These are phyloP conservation scores for Cancer borealis DNA, from an alignment of 2,888 invertebrate genomes.

Conservation along the genomic window DNA sequence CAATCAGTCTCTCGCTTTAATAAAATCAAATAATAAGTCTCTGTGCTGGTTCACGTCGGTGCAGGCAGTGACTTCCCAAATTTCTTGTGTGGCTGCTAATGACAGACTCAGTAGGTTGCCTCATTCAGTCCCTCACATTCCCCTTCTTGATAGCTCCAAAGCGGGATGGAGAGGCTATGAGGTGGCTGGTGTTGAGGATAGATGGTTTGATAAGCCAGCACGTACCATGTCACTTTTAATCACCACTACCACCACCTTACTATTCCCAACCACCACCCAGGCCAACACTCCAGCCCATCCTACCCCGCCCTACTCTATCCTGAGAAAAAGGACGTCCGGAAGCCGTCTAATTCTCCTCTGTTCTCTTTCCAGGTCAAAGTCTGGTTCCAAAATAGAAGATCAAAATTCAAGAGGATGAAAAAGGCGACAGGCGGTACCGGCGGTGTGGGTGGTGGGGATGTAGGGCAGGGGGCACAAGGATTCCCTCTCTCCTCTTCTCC, in stretches of 20 bases:
- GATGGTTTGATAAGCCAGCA: neutral
- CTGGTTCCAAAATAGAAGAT: conserved; percentile 60
- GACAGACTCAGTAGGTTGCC: neutral
- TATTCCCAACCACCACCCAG: neutral
- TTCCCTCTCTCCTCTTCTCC: conserved; percentile 25
- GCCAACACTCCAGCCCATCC: neutral
- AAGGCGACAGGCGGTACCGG: conserved; percentile 32
- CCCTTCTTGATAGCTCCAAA: neutral
- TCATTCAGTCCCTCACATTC: neutral
- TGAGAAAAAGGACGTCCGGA: neutral
- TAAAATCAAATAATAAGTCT: neutral
- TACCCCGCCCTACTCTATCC: neutral
- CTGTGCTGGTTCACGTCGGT: neutral
- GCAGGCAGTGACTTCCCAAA: neutral
- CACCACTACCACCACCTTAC: neutral
- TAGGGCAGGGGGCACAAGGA: neutral
- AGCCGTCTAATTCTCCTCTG: neutral
- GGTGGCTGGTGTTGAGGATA: neutral
- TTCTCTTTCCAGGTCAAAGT: conserved; percentile 60
- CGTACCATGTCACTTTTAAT: neutral
- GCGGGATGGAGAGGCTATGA: neutral
- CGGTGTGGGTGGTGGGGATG: neutral
- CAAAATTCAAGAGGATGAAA: conserved; percentile 57
- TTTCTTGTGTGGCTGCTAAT: neutral
- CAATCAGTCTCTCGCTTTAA: neutral